Evolutionary conservation across 2,797 vertebrate species (phyloP).

Genomic region (Loris lydekkerianus): DNA sequence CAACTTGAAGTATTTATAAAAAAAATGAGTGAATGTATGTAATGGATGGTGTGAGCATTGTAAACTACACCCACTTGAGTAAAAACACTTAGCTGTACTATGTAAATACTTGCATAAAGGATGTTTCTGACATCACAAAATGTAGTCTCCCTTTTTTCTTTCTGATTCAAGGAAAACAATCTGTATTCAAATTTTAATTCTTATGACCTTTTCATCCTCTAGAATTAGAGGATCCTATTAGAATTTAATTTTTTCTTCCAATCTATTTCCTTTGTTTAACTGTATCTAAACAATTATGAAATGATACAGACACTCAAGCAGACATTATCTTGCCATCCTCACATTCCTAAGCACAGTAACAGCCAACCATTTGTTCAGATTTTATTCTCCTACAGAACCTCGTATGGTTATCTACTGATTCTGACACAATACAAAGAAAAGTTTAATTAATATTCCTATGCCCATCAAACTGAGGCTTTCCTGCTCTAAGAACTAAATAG

Average conservation of each 20-base stretch:
- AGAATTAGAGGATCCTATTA: neutral
- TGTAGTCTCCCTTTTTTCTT: neutral
- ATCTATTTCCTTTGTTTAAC: conserved; percentile 54
- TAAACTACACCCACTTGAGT: neutral
- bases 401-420: conserved; percentile 55
- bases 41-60: neutral
- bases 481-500: neutral
- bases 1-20: neutral
- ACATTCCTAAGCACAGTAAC: neutral
- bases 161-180: neutral
- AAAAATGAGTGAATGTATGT: neutral
- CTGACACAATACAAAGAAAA: conserved; percentile 41
- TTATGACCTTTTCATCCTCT: conserved; percentile 33
- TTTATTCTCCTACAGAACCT: conserved; percentile 1
- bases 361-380: neutral
- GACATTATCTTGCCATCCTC: neutral
- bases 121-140: neutral
- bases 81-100: neutral
- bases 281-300: conserved; percentile 22
- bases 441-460: conserved; percentile 58
- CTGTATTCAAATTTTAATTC: conserved; percentile 16
- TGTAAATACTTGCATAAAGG: neutral
- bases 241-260: conserved; percentile 28
- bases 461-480: conserved; percentile 5
- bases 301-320: neutral